These are phyloP conservation scores for Petrolisthes manimaculis DNA, from an alignment of 2,888 invertebrate genomes.

Conservation along the genomic window DNA sequence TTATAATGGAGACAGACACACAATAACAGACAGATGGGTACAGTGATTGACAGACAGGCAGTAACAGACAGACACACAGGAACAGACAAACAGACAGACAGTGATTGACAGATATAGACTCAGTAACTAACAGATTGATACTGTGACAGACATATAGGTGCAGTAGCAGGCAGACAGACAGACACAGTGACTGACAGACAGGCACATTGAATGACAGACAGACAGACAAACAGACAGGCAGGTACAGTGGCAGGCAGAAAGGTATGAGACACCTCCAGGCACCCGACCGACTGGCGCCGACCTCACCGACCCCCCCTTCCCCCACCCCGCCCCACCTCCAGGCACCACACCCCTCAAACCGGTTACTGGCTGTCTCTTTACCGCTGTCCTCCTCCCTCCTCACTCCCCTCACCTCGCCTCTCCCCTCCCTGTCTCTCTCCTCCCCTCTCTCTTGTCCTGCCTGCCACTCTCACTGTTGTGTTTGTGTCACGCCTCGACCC, in stretches of 20 bases:
- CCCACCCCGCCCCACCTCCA: background rate
- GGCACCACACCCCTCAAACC: too few relatives aligned
- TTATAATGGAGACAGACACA: too few relatives aligned
- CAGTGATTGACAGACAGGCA: too few relatives aligned
- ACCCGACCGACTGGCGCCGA: background rate
- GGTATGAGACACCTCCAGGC: background rate
- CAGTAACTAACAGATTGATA: background rate
- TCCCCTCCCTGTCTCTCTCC: background rate
- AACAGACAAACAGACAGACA: background rate
- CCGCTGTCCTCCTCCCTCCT: background rate
- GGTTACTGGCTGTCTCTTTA: background rate
- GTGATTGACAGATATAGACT: background rate
- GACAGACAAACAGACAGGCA: background rate
- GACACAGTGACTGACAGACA: background rate
- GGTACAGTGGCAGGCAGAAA: background rate
- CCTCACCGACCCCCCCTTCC: background rate
- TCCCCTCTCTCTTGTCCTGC: background rate
- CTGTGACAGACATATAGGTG: background rate
- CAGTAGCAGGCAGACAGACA: background rate
- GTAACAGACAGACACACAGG: background rate
- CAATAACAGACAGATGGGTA: too few relatives aligned
- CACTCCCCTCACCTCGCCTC: background rate
- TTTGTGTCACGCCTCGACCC: background rate
- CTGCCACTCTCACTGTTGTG: background rate
- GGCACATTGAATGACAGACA: background rate